Evolutionary conservation across 2,888 invertebrate species (phyloP), one percentile per base, ranked within the genome.

Genomic region (Mimas tiliae): DNA sequence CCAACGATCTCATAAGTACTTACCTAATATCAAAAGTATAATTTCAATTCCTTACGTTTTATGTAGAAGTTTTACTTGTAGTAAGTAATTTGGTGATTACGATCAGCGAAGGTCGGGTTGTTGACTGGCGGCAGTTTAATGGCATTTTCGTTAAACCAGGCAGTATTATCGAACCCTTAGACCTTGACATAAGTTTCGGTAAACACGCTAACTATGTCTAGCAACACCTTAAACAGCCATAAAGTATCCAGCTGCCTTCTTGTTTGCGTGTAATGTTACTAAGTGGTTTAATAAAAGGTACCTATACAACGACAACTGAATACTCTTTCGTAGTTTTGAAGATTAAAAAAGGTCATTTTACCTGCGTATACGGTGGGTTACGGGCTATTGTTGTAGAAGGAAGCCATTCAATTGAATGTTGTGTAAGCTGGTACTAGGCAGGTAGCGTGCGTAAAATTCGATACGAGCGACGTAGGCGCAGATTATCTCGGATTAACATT

Each of bases 401-500:
- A 90, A 91, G 84, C 88, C 88, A 88, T 89, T 88, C 85, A 88
- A 87, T 58, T 80, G 76, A 50, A 50, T 50, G 76, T 78, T 80
- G 79, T 82, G 86, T 85, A 83, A 86, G 87, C 85, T 86, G 83
- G 82, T 84, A 84, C 12, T 9, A 16, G 81, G 86, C 91, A 92
- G 92, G 91, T 91, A 92, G 89, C 87, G 86, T 89, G 88, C 87
- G 88, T 90, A 89, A 88, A 90, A 89, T 88, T 87, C 83, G 87
- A 90, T 88, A 86, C 86, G 82, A 86, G 82, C 80, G 78, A 82
- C 82, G 76, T 77, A 75, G 81, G 74, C 74, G 74, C 78, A 88
- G 93, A 92, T 93, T 86, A 93, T 91, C 91, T 85, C 81, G 81
- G 90, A 90, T 93, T 93, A 91, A 92, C 85, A 93, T 93, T 93